Evolutionary conservation across 2,113 vertebrate genomes (phyloP), one percentile per base, ranked within the genome.

Genomic region (Rhinopomastus cyanomelas): DNA sequence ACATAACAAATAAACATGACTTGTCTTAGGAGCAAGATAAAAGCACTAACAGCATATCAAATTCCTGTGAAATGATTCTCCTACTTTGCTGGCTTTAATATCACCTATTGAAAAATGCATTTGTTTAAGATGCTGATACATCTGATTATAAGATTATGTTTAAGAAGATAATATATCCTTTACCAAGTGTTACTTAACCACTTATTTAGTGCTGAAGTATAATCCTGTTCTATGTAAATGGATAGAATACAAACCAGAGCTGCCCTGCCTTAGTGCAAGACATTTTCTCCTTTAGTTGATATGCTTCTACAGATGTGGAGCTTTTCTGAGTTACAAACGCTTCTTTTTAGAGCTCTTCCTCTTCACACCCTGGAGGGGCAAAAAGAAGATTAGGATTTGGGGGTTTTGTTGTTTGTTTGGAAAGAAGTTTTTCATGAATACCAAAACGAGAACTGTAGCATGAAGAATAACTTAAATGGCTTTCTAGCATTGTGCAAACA

Each of bases 111-210:
- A 92, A 42, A 84, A 94, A 92, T 60, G n/a, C 44, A 86, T 93
- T 94, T 97, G 92, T 96, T 96, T 93, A 96, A 95, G 91, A 94
- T 65, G 51, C 77, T 95, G 74, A 73, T 96, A 96, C 91, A 96
- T 97, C 93, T 94, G 91, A 96, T 95, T 94, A 95, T 93, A 87
- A 95, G 95, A 95, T 97, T 95, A 96, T 75, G n/a, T 80, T 95
- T 96, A 95, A 95, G 94, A 93, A 95, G 93, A 94, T 96, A 94
- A 94, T 95, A 84, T 87, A 94, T 93, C 87, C 79, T 96, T 92
- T 94, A 72, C 59, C 65, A 83, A 92, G 75, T 78, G 85, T 87
- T 96, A 87, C 60, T 96, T 95, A 93, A 91, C 57, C 74, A 93
- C 30, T 94, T 90, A 90, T 85, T 91, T 94, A 92, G 27, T 74